Conservation (phyloP, 2,888 invertebrate genomes). For the Philereme vetulata region DNA sequence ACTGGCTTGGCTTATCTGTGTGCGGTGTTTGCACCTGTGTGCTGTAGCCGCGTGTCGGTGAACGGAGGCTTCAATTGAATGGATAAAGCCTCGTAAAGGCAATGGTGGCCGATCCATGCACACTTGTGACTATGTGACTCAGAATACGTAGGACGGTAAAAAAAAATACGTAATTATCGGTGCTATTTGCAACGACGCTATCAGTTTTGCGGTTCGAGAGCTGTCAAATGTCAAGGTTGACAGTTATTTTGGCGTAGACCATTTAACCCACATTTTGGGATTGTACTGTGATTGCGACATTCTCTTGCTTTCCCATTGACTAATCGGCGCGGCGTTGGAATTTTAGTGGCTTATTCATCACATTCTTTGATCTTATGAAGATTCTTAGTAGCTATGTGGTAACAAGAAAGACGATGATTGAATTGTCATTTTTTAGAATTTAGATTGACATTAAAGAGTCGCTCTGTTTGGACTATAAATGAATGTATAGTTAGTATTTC, state of each 20-base stretch:
- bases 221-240: conserved; percentile 46
- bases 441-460: conserved; percentile 3
- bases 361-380: conserved; percentile 26
- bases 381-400: conserved; percentile 6
- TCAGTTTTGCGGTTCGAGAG: conserved; percentile 30
- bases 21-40: conserved; percentile 43
- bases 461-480: neutral
- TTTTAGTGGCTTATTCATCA: conserved; percentile 32
- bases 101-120: conserved; percentile 39
- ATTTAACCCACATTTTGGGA: conserved; percentile 40
- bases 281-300: conserved; percentile 28
- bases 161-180: conserved; percentile 53
- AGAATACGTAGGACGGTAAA: conserved; percentile 57
- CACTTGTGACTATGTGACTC: conserved; percentile 51
- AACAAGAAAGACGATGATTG: conserved; percentile 7
- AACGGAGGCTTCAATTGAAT: conserved; percentile 75
- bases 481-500: neutral
- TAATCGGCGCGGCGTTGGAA: conserved; percentile 28
- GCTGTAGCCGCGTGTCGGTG: conserved; percentile 40
- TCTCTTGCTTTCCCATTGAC: conserved; percentile 34
- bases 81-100: conserved; percentile 49
- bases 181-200: conserved; percentile 40
- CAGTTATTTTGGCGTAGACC: conserved; percentile 37
- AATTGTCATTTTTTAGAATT: conserved; percentile 1
- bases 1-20: conserved; percentile 67